These are phyloP conservation scores for Trichechus manatus DNA, from an alignment of 2,113 vertebrate genomes.

Conservation along the genomic window DNA sequence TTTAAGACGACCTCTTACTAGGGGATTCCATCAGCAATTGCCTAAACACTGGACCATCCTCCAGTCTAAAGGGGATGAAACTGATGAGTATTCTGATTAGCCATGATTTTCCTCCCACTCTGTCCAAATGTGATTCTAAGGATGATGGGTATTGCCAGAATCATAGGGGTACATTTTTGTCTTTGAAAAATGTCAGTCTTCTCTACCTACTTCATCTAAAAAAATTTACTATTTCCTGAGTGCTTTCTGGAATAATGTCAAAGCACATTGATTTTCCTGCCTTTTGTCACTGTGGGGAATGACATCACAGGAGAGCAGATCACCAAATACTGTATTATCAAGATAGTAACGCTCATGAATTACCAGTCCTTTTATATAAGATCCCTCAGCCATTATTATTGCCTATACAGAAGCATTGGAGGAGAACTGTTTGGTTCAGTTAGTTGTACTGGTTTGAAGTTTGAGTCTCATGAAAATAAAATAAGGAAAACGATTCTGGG, in stretches of 20 bases:
- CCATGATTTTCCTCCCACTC: not conserved
- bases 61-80: conserved; percentile 45
- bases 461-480: conserved; percentile 68
- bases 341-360: conserved; percentile 29
- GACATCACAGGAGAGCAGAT: conserved; percentile 56
- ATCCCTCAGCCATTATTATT: not conserved
- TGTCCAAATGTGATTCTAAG: conserved; percentile 60
- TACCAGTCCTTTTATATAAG: conserved; percentile 48
- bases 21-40: conserved; percentile 46
- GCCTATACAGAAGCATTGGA: not conserved
- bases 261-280: conserved; percentile 67
- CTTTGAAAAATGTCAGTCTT: conserved; percentile 53
- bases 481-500: not conserved
- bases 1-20: conserved; percentile 65
- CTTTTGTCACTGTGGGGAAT: conserved; percentile 66
- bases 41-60: conserved; percentile 31
- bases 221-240: conserved; percentile 64
- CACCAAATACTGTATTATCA: not conserved
- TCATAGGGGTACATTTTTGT: not conserved
- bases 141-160: not conserved
- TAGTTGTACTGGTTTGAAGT: conserved; percentile 57
- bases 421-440: conserved; percentile 33
- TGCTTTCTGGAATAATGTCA: conserved; percentile 65
- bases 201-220: conserved; percentile 45
- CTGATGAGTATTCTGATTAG: conserved; percentile 38